Percentiles rank a stretch among this genome's conserved stretches.
phyloP scores from a whole-genome alignment of 2,113 vertebrate genomes.

The Sitta europaea region DNA sequence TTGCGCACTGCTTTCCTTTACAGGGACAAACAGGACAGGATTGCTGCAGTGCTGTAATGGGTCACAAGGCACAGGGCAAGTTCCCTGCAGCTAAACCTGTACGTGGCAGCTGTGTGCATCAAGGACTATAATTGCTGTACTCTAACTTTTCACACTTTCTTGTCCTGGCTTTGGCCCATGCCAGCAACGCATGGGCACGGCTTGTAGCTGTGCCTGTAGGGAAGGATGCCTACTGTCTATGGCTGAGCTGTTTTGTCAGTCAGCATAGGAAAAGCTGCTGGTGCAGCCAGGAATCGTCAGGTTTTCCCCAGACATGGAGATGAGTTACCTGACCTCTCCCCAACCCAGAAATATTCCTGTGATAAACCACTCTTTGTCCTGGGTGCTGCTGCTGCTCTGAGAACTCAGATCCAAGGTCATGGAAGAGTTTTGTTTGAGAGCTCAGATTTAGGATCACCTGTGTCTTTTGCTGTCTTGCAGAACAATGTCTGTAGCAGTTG shows the following conservation, averaged over 20 bases:
- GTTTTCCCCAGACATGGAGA: neutral
- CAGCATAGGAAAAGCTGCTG: neutral
- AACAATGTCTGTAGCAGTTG: neutral
- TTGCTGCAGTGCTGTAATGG: neutral
- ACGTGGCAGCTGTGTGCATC: neutral
- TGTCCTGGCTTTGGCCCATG: neutral
- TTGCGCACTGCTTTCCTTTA: neutral
- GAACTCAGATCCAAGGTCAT: neutral
- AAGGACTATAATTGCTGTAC: neutral
- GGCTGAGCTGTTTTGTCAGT: accelerated
- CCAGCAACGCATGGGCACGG: neutral
- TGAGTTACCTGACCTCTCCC: neutral
- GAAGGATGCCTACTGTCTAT: neutral
- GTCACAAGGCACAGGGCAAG: neutral
- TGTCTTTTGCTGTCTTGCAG: neutral
- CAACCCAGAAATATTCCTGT: neutral
- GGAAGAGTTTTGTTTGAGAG: neutral
- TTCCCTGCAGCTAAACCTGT: neutral
- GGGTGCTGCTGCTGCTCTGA: neutral
- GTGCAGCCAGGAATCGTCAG: neutral
- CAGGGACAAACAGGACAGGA: neutral
- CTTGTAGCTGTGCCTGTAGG: neutral
- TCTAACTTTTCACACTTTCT: neutral
- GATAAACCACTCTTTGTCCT: neutral
- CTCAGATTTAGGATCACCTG: neutral